Conservation (phyloP, 35 echinoderm and acorn worm species). For the Hemicentrotus pulcherrimus region DNA sequence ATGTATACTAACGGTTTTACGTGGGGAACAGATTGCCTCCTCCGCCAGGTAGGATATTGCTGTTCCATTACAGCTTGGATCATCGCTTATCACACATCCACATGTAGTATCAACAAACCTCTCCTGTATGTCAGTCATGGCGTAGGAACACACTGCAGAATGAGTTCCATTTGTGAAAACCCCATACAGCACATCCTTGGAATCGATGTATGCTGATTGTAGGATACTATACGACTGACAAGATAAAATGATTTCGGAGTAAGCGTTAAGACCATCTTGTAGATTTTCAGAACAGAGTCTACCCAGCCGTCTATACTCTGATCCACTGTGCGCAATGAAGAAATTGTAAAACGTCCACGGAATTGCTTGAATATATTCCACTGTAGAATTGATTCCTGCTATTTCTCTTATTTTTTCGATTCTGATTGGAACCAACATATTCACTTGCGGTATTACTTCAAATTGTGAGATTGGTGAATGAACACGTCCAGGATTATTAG, state of each 20-base stretch:
- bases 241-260: background rate
- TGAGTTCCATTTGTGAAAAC: background rate
- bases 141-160: background rate
- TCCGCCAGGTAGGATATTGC: background rate
- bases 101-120: background rate
- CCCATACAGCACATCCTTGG: background rate
- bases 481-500: no score
- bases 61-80: background rate
- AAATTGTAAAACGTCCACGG: background rate
- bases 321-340: background rate
- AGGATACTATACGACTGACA: background rate
- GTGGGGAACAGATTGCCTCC: no score
- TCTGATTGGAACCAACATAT: no score
- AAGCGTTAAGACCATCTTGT: background rate
- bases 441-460: no score
- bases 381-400: no score
- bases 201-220: background rate
- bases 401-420: no score
- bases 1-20: no score
- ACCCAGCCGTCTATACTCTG: background rate
- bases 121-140: background rate
- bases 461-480: no score
- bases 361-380: no score
- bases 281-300: background rate
- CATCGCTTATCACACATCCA: background rate